A percentile compares a stretch with the other conserved stretches of the same genome.
Evolutionary conservation across 2,797 vertebrate genomes (phyloP).

Genomic region (Micromesistius poutassou): DNA sequence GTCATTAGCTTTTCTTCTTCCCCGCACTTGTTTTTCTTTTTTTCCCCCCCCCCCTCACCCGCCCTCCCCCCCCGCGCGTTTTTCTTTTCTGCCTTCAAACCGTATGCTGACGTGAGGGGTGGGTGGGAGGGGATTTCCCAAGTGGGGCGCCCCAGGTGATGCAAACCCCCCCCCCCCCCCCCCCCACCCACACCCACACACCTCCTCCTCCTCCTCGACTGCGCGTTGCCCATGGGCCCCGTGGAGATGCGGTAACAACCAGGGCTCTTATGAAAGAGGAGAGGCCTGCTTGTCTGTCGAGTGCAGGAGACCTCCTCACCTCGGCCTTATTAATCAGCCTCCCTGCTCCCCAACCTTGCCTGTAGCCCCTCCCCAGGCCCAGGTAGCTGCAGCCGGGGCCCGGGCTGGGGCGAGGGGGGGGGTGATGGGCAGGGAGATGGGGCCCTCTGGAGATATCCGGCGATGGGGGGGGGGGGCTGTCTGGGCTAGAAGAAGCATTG

Average conservation of each 20-base stretch:
- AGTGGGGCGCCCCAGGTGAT: conserved; percentile 66
- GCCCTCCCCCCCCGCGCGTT: conserved; percentile 39
- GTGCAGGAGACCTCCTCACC: conserved; percentile 69
- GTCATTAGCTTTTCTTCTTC: conserved; percentile 69
- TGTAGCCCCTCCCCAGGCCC: conserved; percentile 42
- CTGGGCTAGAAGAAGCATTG: conserved; percentile 39
- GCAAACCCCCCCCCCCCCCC: conserved; percentile 28
- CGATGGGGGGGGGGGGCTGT: conserved; percentile 42
- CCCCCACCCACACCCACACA: conserved; percentile 28
- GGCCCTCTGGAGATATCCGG: conserved; percentile 37
- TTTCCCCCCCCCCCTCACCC: conserved; percentile 8
- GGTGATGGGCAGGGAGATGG: no score
- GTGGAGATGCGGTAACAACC: conserved; percentile 65
- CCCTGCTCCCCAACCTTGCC: conserved; percentile 28
- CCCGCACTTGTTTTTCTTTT: conserved; percentile 9
- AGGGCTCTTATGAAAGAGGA: conserved; percentile 69
- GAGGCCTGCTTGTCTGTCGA: conserved; percentile 60
- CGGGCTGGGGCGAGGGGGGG: conserved; percentile 32
- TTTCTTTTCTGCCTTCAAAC: conserved; percentile 35
- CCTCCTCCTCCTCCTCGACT: neutral
- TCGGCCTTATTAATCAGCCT: conserved; percentile 66
- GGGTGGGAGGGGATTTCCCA: conserved; percentile 46
- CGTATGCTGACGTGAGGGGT: conserved; percentile 52
- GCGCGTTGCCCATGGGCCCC: conserved; percentile 37
- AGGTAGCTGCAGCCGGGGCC: conserved; percentile 38